Percentiles rank a stretch among this genome's conserved stretches.
phyloP scores from a whole-genome alignment of 2,888 invertebrate genomes.

The Willowsia nigromaculata region DNA sequence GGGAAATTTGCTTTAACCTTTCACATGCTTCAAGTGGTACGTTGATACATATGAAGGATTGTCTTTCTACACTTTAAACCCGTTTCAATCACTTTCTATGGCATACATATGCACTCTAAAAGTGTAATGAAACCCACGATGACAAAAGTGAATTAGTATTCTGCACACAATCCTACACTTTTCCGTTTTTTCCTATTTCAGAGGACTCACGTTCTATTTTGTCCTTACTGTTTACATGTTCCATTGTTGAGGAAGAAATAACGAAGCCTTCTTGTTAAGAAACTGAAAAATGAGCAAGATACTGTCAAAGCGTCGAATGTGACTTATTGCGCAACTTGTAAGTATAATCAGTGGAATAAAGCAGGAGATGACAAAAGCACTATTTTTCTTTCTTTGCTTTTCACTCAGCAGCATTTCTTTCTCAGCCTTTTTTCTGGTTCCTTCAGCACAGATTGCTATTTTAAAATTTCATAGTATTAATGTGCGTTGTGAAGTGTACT shows the following conservation, averaged over 20 bases:
- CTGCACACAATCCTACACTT: neutral
- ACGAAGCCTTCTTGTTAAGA: conserved; percentile 7
- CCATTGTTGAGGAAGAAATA: neutral
- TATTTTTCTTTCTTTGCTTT: conserved; percentile 44
- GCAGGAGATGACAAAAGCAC: conserved; percentile 14
- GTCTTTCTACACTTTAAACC: no score
- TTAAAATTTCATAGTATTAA: neutral
- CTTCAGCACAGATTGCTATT: neutral
- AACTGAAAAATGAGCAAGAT: conserved; percentile 44
- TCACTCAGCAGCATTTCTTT: neutral
- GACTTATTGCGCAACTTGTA: conserved; percentile 52
- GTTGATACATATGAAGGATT: neutral
- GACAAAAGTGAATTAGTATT: neutral
- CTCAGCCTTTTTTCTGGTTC: neutral
- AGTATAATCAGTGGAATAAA: conserved; percentile 24
- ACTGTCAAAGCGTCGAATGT: conserved; percentile 36
- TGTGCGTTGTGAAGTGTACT: neutral
- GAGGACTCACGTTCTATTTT: no score
- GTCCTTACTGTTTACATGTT: no score
- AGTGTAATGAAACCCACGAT: neutral
- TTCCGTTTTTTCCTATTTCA: neutral
- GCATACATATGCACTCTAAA: no score
- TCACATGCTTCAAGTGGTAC: neutral
- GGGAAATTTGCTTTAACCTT: neutral
- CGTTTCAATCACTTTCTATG: no score